A percentile compares a stretch with the other conserved stretches of the same genome.
Conservation (phyloP, 2,888 invertebrate genomes). For the Noctua janthina region DNA sequence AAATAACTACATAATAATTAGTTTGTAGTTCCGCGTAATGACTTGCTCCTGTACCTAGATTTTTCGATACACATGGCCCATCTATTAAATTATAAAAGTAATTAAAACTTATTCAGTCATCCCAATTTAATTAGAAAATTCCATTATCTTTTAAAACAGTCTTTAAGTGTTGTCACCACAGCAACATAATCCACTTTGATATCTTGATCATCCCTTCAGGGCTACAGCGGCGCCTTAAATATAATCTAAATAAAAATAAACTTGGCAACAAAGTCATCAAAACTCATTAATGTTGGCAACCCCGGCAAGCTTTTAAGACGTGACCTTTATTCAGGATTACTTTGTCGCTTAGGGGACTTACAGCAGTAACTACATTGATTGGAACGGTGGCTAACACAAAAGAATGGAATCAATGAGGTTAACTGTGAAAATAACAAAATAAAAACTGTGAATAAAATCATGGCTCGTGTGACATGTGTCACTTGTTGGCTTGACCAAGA, state of each 20-base stretch:
- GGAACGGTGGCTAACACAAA: background rate
- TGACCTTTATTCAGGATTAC: conserved; percentile 58
- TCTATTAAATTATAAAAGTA: background rate
- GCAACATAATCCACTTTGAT: conserved; percentile 46
- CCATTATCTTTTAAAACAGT: conserved; percentile 34
- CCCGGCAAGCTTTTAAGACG: conserved; percentile 44
- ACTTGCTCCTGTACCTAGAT: background rate
- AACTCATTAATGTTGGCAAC: conserved; percentile 56
- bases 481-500: background rate
- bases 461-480: background rate
- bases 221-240: conserved; percentile 30
- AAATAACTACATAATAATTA: background rate
- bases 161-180: conserved; percentile 22
- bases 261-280: conserved; percentile 52
- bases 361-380: conserved; percentile 31
- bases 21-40: background rate
- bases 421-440: background rate
- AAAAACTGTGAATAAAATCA: background rate
- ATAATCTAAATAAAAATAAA: conserved; percentile 60
- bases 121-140: conserved; percentile 14
- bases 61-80: background rate
- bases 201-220: conserved; percentile 51
- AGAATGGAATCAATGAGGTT: background rate
- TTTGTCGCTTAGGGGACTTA: conserved; percentile 36
- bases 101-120: background rate